Conservation (phyloP, 2,888 invertebrate genomes). For the Galerucella pusilla region DNA sequence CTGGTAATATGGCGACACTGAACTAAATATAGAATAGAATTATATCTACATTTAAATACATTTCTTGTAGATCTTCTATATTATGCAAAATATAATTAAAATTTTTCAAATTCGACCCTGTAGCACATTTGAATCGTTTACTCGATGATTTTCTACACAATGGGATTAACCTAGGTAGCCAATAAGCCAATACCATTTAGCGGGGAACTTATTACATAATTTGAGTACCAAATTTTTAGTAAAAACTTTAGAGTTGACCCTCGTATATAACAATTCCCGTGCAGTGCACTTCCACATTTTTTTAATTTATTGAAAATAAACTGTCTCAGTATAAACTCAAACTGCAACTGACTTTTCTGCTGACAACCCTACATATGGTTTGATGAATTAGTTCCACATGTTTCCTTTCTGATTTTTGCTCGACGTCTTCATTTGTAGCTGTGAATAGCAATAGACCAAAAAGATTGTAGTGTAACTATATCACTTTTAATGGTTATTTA, state of each 20-base stretch:
- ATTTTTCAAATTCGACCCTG: too few species aligned
- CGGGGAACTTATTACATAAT: too few species aligned
- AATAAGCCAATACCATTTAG: too few species aligned
- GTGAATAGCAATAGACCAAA: slow-evolving; percentile 25
- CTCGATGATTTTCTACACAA: too few species aligned
- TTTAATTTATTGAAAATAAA: not conserved
- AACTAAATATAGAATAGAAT: too few species aligned
- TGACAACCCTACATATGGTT: slow-evolving; percentile 39
- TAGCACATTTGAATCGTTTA: too few species aligned
- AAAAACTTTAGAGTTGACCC: not conserved
- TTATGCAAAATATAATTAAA: too few species aligned
- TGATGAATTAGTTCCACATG: slow-evolving; percentile 48
- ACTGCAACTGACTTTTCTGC: slow-evolving; percentile 20
- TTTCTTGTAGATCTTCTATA: too few species aligned
- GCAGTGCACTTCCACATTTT: not conserved
- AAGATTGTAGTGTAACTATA: slow-evolving; percentile 37
- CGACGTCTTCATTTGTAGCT: slow-evolving; percentile 42
- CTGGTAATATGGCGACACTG: too few species aligned
- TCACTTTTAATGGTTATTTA: slow-evolving; percentile 24
- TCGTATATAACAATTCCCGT: not conserved
- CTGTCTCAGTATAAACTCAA: slow-evolving; percentile 13
- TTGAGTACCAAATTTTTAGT: too few species aligned
- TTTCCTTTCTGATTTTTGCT: slow-evolving; percentile 41
- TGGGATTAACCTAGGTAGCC: too few species aligned
- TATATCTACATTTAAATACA: too few species aligned